Base-by-base conservation (phyloP, 2,113 vertebrate genomes). In the Menidia beryllina region DNA sequence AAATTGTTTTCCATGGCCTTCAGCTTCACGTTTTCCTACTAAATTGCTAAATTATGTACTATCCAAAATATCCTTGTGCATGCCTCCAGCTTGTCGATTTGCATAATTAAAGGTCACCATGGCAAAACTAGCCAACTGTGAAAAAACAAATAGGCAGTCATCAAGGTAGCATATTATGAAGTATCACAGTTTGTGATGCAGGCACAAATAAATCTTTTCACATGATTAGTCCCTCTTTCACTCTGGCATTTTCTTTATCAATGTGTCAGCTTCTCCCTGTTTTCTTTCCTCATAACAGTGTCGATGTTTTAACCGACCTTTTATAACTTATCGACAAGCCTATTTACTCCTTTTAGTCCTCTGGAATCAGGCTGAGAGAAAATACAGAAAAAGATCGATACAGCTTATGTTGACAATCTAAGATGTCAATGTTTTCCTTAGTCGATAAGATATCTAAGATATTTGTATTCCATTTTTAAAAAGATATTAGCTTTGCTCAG, bases 291-390 rank as follows among this genome's bases (percentile, higher is more conserved):
- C 9, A 0, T 57, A 39, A 38, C 63, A 7, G 1, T 0, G 70
- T 71, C 52, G 85, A 93, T 88, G 84, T 84, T 67, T 91, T 88
- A 83, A 95, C 94, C 81, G 86, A 91, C 76, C 23, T 91, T 62
- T 86, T 89, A 13, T 89, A 86, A 43, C 70, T 81, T 30, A 54
- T 19, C 47, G 5, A 25, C 26, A 3, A 39, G 48, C 36, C 17
- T 36, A 24, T 49, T 77, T 65, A 55, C 39, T 72, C 27, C 26
- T 72, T 39, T 52, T 20, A 10, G 81, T 87, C 85, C 43, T 36
- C 64, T 20, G 62, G 70, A 36, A 62, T 50, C 69, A 12, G 59
- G 48, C 17, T 21, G 13, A 74, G 65, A 71, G 55, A 59, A 80
- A 36, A 34, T 53, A 56, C 77, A 83, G 68, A 75, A 57, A 76